These are phyloP conservation scores for Bombus terrestris DNA, from an alignment of 1,140 invertebrate genomes.

Conservation along the genomic window DNA sequence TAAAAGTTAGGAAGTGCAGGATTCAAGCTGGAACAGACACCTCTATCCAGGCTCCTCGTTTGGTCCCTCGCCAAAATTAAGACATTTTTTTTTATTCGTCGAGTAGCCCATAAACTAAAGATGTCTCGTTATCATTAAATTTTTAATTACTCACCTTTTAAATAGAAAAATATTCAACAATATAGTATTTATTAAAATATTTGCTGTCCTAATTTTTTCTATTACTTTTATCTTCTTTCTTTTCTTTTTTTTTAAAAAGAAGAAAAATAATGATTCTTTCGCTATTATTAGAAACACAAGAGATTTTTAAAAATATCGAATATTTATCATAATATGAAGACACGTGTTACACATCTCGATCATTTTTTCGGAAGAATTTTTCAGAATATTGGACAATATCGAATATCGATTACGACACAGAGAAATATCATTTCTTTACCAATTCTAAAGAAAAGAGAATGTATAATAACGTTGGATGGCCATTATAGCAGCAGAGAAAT, in stretches of 20 bases:
- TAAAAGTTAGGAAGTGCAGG: not conserved
- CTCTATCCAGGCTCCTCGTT: no score
- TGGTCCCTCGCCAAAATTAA: not conserved
- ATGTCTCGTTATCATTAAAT: no score
- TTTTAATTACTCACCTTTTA: not conserved
- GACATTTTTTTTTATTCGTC: no score
- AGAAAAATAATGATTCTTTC: no score
- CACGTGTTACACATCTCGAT: no score
- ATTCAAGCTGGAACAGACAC: no score
- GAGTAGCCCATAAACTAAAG: not conserved
- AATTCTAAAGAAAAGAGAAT: not conserved
- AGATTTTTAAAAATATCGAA: not conserved
- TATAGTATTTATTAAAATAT: no score
- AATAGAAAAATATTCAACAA: not conserved
- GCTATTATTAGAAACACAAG: not conserved
- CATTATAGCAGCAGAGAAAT: not conserved
- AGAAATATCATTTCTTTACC: not conserved
- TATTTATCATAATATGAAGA: not conserved
- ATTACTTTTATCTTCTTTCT: no score
- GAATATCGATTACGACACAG: not conserved
- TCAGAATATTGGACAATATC: not conserved
- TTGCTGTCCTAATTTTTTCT: not conserved
- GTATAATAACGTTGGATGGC: not conserved
- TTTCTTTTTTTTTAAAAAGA: no score
- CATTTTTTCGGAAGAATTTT: not conserved